These are phyloP conservation scores for Tragelaphus imberbis DNA, from an alignment of 2,113 vertebrate species.

Conservation along the genomic window DNA sequence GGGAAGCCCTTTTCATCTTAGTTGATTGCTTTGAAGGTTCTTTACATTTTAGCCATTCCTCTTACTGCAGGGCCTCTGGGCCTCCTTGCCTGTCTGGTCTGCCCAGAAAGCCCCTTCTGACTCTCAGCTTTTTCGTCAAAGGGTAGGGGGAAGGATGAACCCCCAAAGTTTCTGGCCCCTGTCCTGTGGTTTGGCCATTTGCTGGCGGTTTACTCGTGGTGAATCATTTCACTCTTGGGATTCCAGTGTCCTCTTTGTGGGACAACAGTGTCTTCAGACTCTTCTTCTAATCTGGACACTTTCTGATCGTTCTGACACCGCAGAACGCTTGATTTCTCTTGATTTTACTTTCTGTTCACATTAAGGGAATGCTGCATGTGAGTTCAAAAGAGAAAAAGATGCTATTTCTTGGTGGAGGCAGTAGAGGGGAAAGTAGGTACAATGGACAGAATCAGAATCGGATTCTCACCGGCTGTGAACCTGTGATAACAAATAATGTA, in stretches of 20 bases:
- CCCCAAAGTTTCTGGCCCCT: too few species aligned
- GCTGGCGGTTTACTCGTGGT: fast-evolving
- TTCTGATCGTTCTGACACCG: neutral
- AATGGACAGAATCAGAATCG: neutral
- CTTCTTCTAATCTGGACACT: neutral
- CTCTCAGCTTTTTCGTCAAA: neutral
- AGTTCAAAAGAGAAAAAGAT: neutral
- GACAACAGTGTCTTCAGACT: fast-evolving
- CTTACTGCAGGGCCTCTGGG: neutral
- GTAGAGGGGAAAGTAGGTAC: neutral
- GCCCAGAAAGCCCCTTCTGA: fast-evolving
- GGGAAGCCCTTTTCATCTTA: neutral
- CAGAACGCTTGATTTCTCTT: neutral
- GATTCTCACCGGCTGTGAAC: fast-evolving
- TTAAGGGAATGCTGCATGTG: neutral
- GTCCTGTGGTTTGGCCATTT: too few species aligned
- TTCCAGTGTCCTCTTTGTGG: neutral
- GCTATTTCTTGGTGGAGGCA: neutral
- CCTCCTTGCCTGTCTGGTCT: neutral
- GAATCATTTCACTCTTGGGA: fast-evolving
- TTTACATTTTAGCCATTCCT: neutral
- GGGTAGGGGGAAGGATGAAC: fast-evolving
- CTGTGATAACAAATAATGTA: neutral
- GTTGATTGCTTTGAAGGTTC: neutral
- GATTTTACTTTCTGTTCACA: neutral